These are phyloP conservation scores for Bombus superbus DNA, from an alignment of 1,140 invertebrate species.

Conservation along the genomic window DNA sequence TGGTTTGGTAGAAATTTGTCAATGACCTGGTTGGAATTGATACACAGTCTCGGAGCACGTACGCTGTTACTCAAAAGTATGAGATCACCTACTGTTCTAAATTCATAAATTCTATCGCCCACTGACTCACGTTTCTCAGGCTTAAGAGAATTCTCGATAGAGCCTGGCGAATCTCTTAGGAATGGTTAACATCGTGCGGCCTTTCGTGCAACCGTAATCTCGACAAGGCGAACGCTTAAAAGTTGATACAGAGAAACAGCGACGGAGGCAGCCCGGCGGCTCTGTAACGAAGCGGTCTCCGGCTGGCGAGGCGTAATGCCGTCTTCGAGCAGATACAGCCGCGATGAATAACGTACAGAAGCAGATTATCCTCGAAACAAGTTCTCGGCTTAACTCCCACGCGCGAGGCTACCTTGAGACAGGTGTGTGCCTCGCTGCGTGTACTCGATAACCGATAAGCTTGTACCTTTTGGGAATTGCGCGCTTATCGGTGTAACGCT, in stretches of 20 bases:
- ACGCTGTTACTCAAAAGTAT: conserved; percentile 17
- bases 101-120: conserved; percentile 13
- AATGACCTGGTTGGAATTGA: not conserved
- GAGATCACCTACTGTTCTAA: conserved; percentile 7
- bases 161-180: not conserved
- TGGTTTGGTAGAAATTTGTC: not conserved
- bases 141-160: not conserved
- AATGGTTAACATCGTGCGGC: no score
- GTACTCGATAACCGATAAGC: conserved; percentile 56
- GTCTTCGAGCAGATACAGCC: conserved; percentile 49
- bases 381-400: conserved; percentile 77
- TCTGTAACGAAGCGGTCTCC: conserved; percentile 36
- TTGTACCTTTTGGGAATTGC: not conserved
- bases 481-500: not conserved
- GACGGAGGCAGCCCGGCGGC: not conserved
- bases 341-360: conserved; percentile 71
- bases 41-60: not conserved
- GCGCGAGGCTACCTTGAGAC: conserved; percentile 66
- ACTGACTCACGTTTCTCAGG: not conserved
- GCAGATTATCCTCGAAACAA: conserved; percentile 75
- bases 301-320: conserved; percentile 25
- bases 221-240: not conserved
- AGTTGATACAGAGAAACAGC: not conserved
- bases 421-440: conserved; percentile 64
- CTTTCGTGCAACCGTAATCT: not conserved